Percentiles rank a stretch among this genome's conserved stretches.
Conservation (phyloP, 2,113 vertebrate species). For the Ictalurus furcatus region DNA sequence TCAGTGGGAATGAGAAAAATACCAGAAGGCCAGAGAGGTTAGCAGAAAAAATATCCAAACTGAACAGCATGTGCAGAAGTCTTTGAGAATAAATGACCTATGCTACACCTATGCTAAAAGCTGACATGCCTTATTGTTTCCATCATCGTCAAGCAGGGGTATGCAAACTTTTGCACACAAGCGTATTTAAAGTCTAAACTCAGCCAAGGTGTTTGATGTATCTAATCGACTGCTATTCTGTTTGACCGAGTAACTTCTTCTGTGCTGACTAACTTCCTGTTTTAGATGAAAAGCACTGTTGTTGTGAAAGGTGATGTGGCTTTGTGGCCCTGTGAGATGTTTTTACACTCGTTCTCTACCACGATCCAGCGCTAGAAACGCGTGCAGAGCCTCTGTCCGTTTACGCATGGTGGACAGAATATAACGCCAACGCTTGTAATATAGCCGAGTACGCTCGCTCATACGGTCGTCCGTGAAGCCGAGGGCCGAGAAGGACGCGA, state of each 20-base stretch:
- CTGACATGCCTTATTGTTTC: neutral
- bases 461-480: too few species aligned
- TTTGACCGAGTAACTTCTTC: neutral
- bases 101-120: neutral
- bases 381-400: neutral
- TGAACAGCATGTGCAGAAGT: neutral
- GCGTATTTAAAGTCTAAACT: neutral
- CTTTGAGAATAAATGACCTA: neutral
- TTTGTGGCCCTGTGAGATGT: neutral
- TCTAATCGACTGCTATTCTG: neutral
- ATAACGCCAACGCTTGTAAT: neutral
- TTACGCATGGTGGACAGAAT: neutral
- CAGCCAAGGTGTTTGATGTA: constrained; percentile 18
- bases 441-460: neutral
- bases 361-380: neutral
- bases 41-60: neutral
- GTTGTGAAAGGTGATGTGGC: constrained; percentile 14
- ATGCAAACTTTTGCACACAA: constrained; percentile 15
- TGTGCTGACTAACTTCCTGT: neutral
- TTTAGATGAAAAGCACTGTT: neutral
- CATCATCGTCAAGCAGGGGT: neutral
- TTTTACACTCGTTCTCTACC: too few species aligned
- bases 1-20: neutral
- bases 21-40: neutral
- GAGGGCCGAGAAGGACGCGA: neutral